Evolutionary conservation across 2,113 vertebrate genomes (phyloP), one percentile per base, ranked within the genome.

Genomic region (Nycticryphes semicollaris): DNA sequence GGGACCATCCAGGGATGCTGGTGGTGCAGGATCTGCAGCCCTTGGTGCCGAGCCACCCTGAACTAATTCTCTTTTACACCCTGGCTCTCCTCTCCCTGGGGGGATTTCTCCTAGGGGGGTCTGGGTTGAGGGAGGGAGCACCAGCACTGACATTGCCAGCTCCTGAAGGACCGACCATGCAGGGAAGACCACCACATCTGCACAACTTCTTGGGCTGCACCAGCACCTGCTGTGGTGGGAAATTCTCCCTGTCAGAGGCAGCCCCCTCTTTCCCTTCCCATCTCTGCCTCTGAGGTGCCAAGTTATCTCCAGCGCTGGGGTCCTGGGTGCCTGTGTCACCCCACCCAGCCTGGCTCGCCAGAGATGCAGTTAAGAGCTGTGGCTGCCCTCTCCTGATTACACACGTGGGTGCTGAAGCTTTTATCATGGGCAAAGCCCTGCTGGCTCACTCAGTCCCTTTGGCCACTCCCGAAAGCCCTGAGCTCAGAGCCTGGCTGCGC

Each of bases 321-420:
- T 79, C 83, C 51, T 50, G 57, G 30, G 67, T 86, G 93, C 53
- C 63, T 84, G 45, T 35, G 76, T 91, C 87, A 94, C 98, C 93
- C 97, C 97, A 96, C 97, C 97, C 98, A 88, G 93, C 95, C 93
- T 95, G 95, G 69, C 48, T 73, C 9, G 1, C 20, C 56, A 39
- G 62, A 94, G 95, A 96, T 97, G 95, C 78, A 60, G 96, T 81
- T 82, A 56, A 82, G 75, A 68, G 53, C 85, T 1, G 5, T 59
- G 94, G 84, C 96, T 97, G 95, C 68, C 81, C 70, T 87, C 28
- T 69, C 37, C 93, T 97, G 97, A 97, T 97, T 97, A 96, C 88
- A 81, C 70, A 14, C 23, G 4, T 3, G 48, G 45, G 14, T 57
- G 57, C 81, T 45, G 89, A 45, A 76, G 92, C 72, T 67, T 97